Percentiles rank a stretch among this genome's conserved stretches.
Evolutionary conservation across 2,113 vertebrate genomes (phyloP).

Genomic region (Tragulus kanchil): DNA sequence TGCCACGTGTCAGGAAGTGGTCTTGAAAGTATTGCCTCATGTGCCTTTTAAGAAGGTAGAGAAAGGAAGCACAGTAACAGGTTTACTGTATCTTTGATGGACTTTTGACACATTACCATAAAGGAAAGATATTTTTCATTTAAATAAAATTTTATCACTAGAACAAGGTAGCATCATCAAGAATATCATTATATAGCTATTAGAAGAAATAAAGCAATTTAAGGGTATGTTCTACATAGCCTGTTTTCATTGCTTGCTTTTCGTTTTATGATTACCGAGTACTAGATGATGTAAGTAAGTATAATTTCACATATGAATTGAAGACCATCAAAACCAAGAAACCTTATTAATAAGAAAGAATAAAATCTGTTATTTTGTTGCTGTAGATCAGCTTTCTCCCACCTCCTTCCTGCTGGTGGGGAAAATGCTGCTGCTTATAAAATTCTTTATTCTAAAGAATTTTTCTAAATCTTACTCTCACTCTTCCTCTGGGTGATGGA

Average conservation of each 20-base stretch:
- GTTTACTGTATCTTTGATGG: neutral
- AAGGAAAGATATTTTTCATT: neutral
- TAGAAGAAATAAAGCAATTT: constrained; percentile 40
- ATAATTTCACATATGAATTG: neutral
- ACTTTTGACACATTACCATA: neutral
- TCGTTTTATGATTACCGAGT: constrained; percentile 4
- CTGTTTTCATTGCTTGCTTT: constrained; percentile 44
- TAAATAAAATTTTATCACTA: neutral
- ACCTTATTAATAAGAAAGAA: neutral
- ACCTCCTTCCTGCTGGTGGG: neutral
- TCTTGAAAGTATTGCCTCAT: neutral
- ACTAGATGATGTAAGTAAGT: neutral
- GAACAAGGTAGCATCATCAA: neutral
- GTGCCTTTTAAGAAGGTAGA: neutral
- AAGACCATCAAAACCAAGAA: constrained; percentile 21
- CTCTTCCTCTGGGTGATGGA: constrained; percentile 87
- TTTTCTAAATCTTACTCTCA: constrained; percentile 71
- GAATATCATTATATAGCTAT: neutral
- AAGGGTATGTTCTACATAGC: neutral
- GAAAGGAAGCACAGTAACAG: neutral
- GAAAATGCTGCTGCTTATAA: constrained; percentile 78
- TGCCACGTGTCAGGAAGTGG: neutral
- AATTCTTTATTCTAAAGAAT: constrained; percentile 77
- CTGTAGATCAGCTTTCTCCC: neutral
- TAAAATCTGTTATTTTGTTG: constrained; percentile 60